Evolutionary conservation across 2,797 vertebrate genomes (phyloP), one percentile per base, ranked within the genome.

Genomic region (Amniataba percoides): DNA sequence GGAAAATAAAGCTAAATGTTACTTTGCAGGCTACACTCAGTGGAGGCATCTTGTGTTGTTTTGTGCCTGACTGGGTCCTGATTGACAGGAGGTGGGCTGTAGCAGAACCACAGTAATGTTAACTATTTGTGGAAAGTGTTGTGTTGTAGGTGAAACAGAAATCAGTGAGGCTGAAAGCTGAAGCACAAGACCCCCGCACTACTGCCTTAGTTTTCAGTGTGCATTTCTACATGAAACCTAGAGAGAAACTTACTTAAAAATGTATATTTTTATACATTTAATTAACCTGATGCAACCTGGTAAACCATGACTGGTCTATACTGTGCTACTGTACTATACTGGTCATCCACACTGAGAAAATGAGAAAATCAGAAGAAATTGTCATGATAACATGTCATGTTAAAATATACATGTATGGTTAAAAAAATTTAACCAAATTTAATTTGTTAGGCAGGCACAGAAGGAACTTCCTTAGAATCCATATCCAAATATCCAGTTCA

Each of bases 81-180:
- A 64, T 42, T 60, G 64, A 31, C 64, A 64, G 46, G 64, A 65
- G 46, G 40, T 55, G 45, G 31, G 46, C 31, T 69, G 21, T 12
- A 46, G 46, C 19, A 55, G 40, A 63, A 72, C n/a, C 42, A 60
- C 46, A 59, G 48, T 48, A 25, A 19, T 3, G 3, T 48, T 13
- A 21, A 64, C 52, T 51, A n/a, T 71, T 46, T 75, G 49, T 62
- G 31, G 16, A 27, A 63, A 43, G 56, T 65, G 59, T 34, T 27
- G 43, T 70, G 65, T 69, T 78, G 5, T 34, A 45, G 23, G 57
- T 58, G 56, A 58, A 67, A 66, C 49, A 71, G 39, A 19, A 58
- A 62, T 58, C 52, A 45, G 14, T 58, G 39, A 74, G 49, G 45
- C 63, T 36, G 6, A 31, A 67, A 68, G 58, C 57, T 45, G 13